Base-by-base conservation (phyloP, 2,113 vertebrate genomes). In the Nansenia antarctica region DNA sequence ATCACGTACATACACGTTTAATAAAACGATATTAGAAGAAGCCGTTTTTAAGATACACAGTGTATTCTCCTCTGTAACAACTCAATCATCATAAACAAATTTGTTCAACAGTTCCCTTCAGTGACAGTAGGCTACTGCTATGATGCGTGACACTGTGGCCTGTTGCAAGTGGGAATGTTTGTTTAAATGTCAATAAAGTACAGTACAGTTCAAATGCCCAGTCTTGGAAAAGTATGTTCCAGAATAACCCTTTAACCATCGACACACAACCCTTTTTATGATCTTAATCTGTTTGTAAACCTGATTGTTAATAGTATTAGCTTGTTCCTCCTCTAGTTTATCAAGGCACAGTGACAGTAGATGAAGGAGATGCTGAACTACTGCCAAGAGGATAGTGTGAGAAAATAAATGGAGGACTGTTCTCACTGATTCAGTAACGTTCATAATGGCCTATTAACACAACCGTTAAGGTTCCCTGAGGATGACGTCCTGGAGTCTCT, bases 401-500 rank as follows among this genome's bases (percentile, higher is more conserved):
- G 39, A 42, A 18, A 18, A 42, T 11, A 42, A 42, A 42, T 5
- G 2, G 18, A 49, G n/a, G 15, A 49, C 5, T 49, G n/a, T 49
- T 49, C 20, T 22, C 7, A 49, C 45, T 0, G 45, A 20, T 4
- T 2, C 45, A 4, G 39, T n/a, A 22, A 49, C 45, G 6, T n/a
- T n/a, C 45, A 49, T 15, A 14, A 15, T 20, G 45, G 14, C 4
- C 45, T 49, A 49, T 20, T 20, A 49, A 49, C 18, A 2, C 5
- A 49, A 49, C 45, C 20, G 45, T 81, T 31, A 74, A 0, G 27
- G 2, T 14, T 66, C 8, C 14, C 58, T 4, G 59, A 94, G 85
- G n/a, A n/a, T n/a, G 73, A 89, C 77, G 9, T 87, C 85, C 62
- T 63, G 61, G 47, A 95, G 86, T 76, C 94, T 95, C 72, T 87